Conservation (phyloP, 2,888 invertebrate species). For the Meloe dianella region DNA sequence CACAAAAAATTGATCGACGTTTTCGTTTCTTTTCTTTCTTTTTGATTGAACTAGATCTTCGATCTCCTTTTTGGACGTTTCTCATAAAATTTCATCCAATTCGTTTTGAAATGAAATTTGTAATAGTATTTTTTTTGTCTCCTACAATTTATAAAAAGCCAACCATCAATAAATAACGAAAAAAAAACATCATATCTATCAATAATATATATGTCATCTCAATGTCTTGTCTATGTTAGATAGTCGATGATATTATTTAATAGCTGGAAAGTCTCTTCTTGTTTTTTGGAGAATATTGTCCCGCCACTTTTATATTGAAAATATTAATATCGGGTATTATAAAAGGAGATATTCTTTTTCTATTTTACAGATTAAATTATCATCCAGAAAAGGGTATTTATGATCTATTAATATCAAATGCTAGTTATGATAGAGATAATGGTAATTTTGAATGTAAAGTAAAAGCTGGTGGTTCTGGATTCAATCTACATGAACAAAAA, state of each 20-base stretch:
- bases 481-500: constrained; percentile 82
- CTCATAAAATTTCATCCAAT: not conserved
- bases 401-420: constrained; percentile 87
- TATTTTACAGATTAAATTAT: constrained; percentile 71
- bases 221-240: not conserved
- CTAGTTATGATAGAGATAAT: constrained; percentile 89
- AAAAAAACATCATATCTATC: not conserved
- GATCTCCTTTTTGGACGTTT: not conserved
- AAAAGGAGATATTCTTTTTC: constrained; percentile 15
- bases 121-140: not conserved
- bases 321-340: not conserved
- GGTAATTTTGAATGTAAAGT: constrained; percentile 90
- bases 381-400: constrained; percentile 82
- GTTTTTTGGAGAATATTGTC: not conserved
- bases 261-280: not conserved
- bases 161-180: not conserved
- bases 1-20: not conserved
- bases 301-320: not conserved
- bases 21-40: not conserved
- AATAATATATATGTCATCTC: not conserved
- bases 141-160: not conserved
- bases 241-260: too few species aligned
- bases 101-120: not conserved
- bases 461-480: constrained; percentile 82
- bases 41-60: not conserved